Evolutionary conservation across 2,888 invertebrate genomes (phyloP).

Genomic region (Zeuzera pyrina): DNA sequence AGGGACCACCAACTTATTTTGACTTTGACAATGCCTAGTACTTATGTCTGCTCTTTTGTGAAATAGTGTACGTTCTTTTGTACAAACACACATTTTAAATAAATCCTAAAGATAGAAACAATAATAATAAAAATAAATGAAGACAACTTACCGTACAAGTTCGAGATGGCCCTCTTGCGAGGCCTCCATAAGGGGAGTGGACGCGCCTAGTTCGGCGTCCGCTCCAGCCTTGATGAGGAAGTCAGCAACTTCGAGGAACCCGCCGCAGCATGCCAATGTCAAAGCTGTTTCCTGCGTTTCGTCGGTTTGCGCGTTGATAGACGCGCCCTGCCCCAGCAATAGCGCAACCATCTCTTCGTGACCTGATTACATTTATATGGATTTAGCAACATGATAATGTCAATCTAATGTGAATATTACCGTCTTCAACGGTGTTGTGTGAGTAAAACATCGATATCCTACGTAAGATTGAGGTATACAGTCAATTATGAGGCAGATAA

Average conservation of each 20-base stretch:
- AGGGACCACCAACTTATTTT: no score
- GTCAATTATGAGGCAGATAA: no score
- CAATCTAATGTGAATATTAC: no score
- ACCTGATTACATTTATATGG: no score
- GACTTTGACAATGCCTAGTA: no score
- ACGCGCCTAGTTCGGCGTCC: slow-evolving; percentile 94
- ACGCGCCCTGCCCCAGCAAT: slow-evolving; percentile 92
- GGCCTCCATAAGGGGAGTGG: slow-evolving; percentile 98
- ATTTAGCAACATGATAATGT: no score
- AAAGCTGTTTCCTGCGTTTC: slow-evolving; percentile 98
- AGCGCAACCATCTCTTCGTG: slow-evolving; percentile 99
- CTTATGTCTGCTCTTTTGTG: no score
- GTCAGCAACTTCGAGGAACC: slow-evolving; percentile 93
- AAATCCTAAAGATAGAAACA: neutral
- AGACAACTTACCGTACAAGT: slow-evolving; percentile 76
- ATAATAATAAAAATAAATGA: neutral
- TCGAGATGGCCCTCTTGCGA: slow-evolving; percentile 98
- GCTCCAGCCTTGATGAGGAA: slow-evolving; percentile 96
- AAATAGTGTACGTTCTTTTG: neutral
- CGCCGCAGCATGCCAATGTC: slow-evolving; percentile 94
- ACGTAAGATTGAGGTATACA: no score
- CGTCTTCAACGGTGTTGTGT: no score
- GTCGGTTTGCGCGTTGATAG: slow-evolving; percentile 98
- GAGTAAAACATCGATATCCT: no score
- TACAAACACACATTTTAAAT: neutral